Conservation (phyloP, 1,140 invertebrate genomes). For the Drosophila willistoni region DNA sequence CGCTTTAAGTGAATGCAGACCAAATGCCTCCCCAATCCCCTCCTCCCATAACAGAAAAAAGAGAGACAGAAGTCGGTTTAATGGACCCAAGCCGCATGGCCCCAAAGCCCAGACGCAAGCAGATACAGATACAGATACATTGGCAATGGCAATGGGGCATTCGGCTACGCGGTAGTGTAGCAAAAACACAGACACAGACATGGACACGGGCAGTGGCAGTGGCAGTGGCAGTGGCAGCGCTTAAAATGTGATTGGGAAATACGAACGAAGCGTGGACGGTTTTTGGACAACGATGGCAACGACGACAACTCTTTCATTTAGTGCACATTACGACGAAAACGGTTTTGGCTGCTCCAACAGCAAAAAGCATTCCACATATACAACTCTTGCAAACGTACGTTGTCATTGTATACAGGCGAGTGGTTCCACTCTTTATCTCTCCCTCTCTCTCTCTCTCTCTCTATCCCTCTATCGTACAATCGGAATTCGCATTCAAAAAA, state of each 20-base stretch:
- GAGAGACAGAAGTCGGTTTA: conserved; percentile 12
- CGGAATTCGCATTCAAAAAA: conserved; percentile 17
- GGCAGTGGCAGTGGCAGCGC: neutral
- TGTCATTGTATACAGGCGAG: too few relatives aligned
- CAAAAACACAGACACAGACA: neutral
- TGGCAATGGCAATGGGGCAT: conserved; percentile 8
- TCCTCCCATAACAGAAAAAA: neutral
- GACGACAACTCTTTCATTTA: conserved; percentile 23
- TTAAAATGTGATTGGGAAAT: conserved; percentile 24
- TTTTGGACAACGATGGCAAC: neutral
- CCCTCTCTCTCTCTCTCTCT: too few relatives aligned
- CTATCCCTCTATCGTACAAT: neutral
- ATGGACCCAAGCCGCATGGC: conserved; percentile 20
- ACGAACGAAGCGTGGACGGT: conserved; percentile 9
- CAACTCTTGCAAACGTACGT: neutral
- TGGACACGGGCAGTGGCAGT: neutral
- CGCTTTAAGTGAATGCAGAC: conserved; percentile 18
- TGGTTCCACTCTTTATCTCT: too few relatives aligned
- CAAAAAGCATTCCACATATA: conserved; percentile 7
- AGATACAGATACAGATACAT: conserved; percentile 7
- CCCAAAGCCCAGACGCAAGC: conserved; percentile 6
- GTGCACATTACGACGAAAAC: conserved; percentile 21
- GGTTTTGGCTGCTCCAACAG: conserved; percentile 3
- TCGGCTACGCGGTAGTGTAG: neutral
- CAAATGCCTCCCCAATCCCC: neutral